Evolutionary conservation across 2,888 invertebrate species (phyloP).

Genomic region (Trachelus troglodyta): DNA sequence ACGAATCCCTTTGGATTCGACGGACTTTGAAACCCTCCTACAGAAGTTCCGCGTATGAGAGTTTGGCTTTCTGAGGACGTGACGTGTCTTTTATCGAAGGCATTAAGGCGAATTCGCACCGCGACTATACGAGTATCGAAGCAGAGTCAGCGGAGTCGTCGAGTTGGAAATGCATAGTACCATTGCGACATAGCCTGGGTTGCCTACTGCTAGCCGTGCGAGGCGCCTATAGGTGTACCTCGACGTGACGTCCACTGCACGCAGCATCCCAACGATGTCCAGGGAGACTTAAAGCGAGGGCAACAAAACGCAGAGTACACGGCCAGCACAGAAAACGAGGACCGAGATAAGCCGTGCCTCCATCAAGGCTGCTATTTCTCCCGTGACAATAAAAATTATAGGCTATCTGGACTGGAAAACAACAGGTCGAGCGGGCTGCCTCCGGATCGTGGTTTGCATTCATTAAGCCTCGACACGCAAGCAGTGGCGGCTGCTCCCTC

Average conservation of each 20-base stretch:
- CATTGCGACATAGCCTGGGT: too few species aligned
- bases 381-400: slow-evolving; percentile 75
- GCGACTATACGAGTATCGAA: too few species aligned
- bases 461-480: slow-evolving; percentile 70
- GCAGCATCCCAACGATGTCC: slow-evolving; percentile 1
- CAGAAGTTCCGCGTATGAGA: background rate
- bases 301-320: slow-evolving; percentile 61
- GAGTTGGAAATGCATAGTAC: too few species aligned
- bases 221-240: background rate
- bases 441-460: slow-evolving; percentile 72
- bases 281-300: slow-evolving; percentile 47
- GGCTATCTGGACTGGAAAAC: slow-evolving; percentile 73
- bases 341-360: slow-evolving; percentile 64
- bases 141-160: too few species aligned
- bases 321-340: slow-evolving; percentile 58
- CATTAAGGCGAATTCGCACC: too few species aligned
- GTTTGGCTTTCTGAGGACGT: too few species aligned
- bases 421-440: slow-evolving; percentile 68
- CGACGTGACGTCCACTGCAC: background rate
- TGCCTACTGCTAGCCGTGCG: background rate
- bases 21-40: background rate
- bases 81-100: too few species aligned
- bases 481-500: slow-evolving; percentile 58
- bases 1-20: background rate
- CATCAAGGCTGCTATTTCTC: slow-evolving; percentile 71